These are phyloP conservation scores for Eudorcas thomsonii DNA, from an alignment of 2,113 vertebrate species.

Conservation along the genomic window DNA sequence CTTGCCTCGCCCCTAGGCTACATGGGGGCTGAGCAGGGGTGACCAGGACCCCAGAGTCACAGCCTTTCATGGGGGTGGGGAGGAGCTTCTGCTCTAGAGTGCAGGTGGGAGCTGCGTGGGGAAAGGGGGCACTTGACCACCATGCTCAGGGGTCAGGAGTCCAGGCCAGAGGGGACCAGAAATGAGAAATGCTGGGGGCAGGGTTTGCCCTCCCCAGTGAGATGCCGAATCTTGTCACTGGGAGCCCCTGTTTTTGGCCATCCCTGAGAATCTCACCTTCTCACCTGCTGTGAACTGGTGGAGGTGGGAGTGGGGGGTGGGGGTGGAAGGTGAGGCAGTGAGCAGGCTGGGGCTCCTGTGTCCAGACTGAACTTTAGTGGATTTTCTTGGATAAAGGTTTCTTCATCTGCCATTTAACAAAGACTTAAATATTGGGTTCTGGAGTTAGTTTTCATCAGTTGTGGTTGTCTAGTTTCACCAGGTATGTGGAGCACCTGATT, in stretches of 20 bases:
- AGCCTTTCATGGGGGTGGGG: rapidly evolving
- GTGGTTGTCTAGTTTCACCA: neutral
- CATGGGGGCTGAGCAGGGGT: neutral
- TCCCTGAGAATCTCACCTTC: neutral
- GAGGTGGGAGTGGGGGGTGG: rapidly evolving
- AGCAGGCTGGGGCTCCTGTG: neutral
- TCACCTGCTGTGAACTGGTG: neutral
- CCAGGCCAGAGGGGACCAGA: neutral
- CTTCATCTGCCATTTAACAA: neutral
- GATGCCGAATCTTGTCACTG: neutral
- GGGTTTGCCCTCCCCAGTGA: neutral
- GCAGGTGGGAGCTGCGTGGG: neutral
- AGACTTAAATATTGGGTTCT: neutral
- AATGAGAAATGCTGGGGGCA: neutral
- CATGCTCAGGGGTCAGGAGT: neutral
- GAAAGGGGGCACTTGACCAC: neutral
- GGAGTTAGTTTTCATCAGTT: neutral
- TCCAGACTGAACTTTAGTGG: neutral
- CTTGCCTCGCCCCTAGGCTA: neutral
- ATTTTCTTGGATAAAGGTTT: neutral
- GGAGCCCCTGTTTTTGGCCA: neutral
- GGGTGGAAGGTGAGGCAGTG: neutral
- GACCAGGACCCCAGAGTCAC: neutral
- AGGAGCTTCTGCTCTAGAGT: neutral
- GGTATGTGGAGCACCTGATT: neutral